Evolutionary conservation across 2,888 invertebrate genomes (phyloP).

Genomic region (Perdita meconis): DNA sequence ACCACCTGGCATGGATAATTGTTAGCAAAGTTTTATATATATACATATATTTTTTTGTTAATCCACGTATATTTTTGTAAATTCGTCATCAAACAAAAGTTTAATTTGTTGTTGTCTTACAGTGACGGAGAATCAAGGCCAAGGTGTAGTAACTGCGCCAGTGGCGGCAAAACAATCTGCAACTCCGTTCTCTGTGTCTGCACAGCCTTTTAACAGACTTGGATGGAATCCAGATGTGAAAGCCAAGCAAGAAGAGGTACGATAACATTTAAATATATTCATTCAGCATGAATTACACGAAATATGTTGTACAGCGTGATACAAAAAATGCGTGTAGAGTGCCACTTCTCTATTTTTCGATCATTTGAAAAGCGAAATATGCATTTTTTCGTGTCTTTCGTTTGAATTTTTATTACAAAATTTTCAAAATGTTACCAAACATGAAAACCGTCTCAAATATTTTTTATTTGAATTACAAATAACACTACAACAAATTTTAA

Average conservation of each 20-base stretch:
- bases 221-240: constrained; percentile 86
- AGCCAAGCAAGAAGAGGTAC: constrained; percentile 85
- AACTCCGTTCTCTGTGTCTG: constrained; percentile 84
- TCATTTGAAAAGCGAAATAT: no score
- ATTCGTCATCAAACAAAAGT: not conserved
- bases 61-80: no score
- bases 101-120: constrained; percentile 16
- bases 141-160: constrained; percentile 80
- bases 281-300: constrained; percentile 18
- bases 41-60: not conserved
- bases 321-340: not conserved
- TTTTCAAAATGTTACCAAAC: not conserved
- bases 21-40: constrained; percentile 86
- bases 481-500: no score
- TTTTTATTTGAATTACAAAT: not conserved
- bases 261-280: constrained; percentile 9
- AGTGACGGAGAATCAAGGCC: constrained; percentile 85
- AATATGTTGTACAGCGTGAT: constrained; percentile 1
- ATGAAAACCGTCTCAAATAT: not conserved
- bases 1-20: constrained; percentile 94
- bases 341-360: not conserved
- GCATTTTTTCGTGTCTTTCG: not conserved
- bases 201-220: constrained; percentile 85
- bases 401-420: not conserved
- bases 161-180: constrained; percentile 84